A percentile compares a stretch with the other conserved stretches of the same genome.
Evolutionary conservation across 2,113 vertebrate species (phyloP).

Genomic region (Alectura lathami): DNA sequence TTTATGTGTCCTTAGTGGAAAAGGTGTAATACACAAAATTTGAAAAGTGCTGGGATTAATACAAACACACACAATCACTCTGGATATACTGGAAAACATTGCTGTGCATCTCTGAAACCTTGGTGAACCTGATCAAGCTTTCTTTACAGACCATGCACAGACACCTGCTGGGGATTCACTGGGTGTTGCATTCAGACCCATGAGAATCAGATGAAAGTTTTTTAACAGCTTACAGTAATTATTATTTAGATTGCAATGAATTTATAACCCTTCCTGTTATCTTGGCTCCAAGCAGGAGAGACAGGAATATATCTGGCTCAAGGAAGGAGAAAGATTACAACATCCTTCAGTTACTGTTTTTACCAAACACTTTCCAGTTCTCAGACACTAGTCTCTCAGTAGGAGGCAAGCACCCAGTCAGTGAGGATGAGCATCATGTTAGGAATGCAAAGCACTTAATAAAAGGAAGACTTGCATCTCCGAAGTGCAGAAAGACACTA

Average conservation of each 20-base stretch:
- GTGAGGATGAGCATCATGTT: conserved; percentile 14
- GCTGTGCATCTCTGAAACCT: not conserved
- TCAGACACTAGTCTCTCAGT: not conserved
- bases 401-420: not conserved
- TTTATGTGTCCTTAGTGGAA: not conserved
- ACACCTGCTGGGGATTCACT: not conserved
- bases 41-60: not conserved
- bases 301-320: not conserved
- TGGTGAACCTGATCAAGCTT: not conserved
- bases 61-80: not conserved
- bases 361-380: not conserved
- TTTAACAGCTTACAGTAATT: not conserved
- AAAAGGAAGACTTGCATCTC: conserved; percentile 29
- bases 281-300: not conserved
- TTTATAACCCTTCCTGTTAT: not conserved
- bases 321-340: not conserved
- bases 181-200: not conserved
- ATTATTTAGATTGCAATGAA: not conserved
- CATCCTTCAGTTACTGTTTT: not conserved
- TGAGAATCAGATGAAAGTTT: not conserved
- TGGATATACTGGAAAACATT: not conserved
- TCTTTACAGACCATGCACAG: not conserved
- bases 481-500: conserved; percentile 11
- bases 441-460: conserved; percentile 43
- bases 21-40: not conserved